Evolutionary conservation across 2,888 invertebrate genomes (phyloP).

Genomic region (Polydrusus cervinus): DNA sequence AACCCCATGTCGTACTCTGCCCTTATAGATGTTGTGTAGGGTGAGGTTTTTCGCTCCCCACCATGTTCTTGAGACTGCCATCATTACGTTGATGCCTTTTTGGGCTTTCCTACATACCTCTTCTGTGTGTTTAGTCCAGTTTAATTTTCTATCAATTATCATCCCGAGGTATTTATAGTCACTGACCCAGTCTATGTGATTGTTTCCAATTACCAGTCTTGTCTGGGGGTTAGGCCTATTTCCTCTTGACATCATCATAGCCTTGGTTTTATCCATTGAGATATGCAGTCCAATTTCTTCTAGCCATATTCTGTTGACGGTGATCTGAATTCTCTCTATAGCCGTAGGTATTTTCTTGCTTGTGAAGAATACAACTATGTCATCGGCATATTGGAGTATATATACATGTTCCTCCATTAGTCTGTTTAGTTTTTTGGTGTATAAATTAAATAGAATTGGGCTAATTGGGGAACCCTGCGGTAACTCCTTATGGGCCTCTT

Average conservation of each 20-base stretch:
- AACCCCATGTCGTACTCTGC: too few species aligned
- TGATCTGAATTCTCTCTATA: not conserved
- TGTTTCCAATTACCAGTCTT: not conserved
- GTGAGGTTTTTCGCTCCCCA: conserved; percentile 17
- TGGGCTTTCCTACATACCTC: conserved; percentile 11
- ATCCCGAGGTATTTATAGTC: conserved; percentile 28
- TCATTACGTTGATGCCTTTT: conserved; percentile 35
- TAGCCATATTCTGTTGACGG: not conserved
- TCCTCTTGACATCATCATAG: conserved; percentile 1
- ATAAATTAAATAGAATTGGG: not conserved
- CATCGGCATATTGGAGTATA: conserved; percentile 7
- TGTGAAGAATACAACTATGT: not conserved
- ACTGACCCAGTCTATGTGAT: conserved; percentile 14
- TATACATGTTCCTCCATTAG: not conserved
- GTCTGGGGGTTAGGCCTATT: not conserved
- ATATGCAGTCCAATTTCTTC: not conserved
- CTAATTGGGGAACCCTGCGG: not conserved
- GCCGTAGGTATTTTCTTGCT: not conserved
- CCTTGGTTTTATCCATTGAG: conserved; percentile 17
- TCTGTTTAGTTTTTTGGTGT: not conserved
- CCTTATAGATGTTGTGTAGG: not conserved
- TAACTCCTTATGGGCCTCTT: not conserved
- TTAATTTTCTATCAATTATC: conserved; percentile 2
- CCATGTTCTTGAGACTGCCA: conserved; percentile 18
- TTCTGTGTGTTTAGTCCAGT: conserved; percentile 19